Conservation (phyloP, 1,140 invertebrate genomes). For the Neuroterus valhalla region DNA sequence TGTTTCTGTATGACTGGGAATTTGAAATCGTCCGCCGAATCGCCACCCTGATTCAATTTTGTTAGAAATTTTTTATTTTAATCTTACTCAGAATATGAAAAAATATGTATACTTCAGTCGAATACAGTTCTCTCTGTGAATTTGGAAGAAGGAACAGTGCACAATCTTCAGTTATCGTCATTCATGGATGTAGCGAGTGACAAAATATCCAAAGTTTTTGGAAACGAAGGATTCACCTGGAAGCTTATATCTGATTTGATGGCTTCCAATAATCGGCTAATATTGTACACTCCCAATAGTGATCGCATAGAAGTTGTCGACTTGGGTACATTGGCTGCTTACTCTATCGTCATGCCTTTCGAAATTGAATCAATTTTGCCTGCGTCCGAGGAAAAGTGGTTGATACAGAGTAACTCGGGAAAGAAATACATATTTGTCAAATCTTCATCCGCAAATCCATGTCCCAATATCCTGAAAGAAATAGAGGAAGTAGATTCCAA, state of each 20-base stretch:
- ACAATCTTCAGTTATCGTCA: constrained; percentile 60
- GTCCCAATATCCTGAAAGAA: constrained; percentile 65
- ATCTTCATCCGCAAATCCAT: constrained; percentile 46
- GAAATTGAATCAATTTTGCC: constrained; percentile 64
- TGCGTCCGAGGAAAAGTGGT: constrained; percentile 65
- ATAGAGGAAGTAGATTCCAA: constrained; percentile 55
- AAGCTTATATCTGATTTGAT: constrained; percentile 64
- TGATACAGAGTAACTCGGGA: constrained; percentile 62
- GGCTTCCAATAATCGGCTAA: constrained; percentile 55
- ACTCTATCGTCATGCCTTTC: constrained; percentile 67
- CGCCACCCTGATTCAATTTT: no score
- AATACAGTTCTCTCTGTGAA: constrained; percentile 65
- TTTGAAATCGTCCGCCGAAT: no score
- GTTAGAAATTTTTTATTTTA: no score
- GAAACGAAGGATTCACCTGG: constrained; percentile 53
- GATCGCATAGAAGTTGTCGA: constrained; percentile 69
- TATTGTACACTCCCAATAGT: constrained; percentile 60
- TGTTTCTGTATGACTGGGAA: no score
- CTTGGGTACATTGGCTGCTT: constrained; percentile 62
- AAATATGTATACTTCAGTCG: no score
- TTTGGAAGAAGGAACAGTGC: constrained; percentile 52
- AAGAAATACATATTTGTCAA: constrained; percentile 66
- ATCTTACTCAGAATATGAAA: no score
- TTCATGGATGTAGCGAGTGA: constrained; percentile 64
- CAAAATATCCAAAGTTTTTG: constrained; percentile 62